phyloP scores from a whole-genome alignment of 2,888 invertebrate genomes.

The Neuroscelio doddi region DNA sequence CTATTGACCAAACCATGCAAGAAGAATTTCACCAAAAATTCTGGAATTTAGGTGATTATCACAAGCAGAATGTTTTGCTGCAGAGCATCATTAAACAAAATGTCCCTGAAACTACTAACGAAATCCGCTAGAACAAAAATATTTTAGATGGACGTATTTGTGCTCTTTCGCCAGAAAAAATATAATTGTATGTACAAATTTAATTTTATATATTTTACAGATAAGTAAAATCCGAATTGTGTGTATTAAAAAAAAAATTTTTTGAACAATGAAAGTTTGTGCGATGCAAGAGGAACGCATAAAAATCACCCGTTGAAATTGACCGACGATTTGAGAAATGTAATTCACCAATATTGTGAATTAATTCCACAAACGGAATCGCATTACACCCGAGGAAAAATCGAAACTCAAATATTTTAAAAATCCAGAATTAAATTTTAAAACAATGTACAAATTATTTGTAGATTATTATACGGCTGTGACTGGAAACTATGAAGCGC shows the following conservation, averaged over 20 bases:
- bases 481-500: neutral
- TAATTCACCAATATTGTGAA: constrained; percentile 12
- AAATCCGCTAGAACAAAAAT: neutral
- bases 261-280: neutral
- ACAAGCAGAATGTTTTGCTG: neutral
- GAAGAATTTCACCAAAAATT: neutral
- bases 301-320: constrained; percentile 9
- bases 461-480: constrained; percentile 13
- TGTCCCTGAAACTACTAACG: neutral
- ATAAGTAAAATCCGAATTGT: neutral
- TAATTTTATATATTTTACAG: neutral
- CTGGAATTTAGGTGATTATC: neutral
- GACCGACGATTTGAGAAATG: constrained; percentile 17
- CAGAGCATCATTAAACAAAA: neutral
- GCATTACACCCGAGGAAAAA: constrained; percentile 13
- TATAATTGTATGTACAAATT: neutral
- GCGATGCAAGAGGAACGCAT: constrained; percentile 12
- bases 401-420: too few species aligned
- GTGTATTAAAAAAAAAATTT: neutral
- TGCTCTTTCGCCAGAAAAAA: neutral
- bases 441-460: constrained; percentile 10
- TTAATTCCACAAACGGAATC: constrained; percentile 15
- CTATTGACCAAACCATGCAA: neutral
- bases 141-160: constrained; percentile 1
- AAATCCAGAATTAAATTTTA: constrained; percentile 11